Percentiles rank a stretch among this genome's conserved stretches.
phyloP scores from a whole-genome alignment of 1,140 invertebrate species.

The Papilio xuthus region DNA sequence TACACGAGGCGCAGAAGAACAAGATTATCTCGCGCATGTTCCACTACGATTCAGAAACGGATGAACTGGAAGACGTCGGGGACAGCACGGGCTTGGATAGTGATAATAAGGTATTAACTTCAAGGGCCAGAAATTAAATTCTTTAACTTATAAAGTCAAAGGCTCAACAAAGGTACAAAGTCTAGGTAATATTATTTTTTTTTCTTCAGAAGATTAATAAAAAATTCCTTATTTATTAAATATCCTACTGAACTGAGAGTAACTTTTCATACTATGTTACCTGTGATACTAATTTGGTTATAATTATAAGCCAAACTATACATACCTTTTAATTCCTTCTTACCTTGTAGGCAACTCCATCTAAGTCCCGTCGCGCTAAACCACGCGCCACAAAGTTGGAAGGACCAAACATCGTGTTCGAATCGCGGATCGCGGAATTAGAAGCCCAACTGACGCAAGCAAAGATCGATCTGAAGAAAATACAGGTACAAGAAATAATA shows the following conservation, averaged over 20 bases:
- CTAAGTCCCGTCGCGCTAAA: constrained; percentile 59
- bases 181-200: too few relatives aligned
- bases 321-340: not conserved
- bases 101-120: constrained; percentile 65
- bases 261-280: too few relatives aligned
- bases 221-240: too few relatives aligned
- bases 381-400: constrained; percentile 68
- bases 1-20: constrained; percentile 87
- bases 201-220: too few relatives aligned
- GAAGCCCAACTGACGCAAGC: constrained; percentile 90
- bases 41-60: constrained; percentile 76
- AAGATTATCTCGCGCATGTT: constrained; percentile 81
- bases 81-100: constrained; percentile 76
- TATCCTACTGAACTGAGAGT: too few relatives aligned
- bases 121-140: not conserved
- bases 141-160: not conserved
- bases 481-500: constrained; percentile 72
- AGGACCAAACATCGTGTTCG: constrained; percentile 88
- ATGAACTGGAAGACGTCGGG: constrained; percentile 74
- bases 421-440: constrained; percentile 91
- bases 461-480: constrained; percentile 88
- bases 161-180: too few relatives aligned
- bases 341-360: constrained; percentile 54
- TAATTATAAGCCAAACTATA: not conserved
- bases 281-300: too few relatives aligned